Evolutionary conservation across 2,113 vertebrate genomes (phyloP).

Genomic region (Rhineura floridana): DNA sequence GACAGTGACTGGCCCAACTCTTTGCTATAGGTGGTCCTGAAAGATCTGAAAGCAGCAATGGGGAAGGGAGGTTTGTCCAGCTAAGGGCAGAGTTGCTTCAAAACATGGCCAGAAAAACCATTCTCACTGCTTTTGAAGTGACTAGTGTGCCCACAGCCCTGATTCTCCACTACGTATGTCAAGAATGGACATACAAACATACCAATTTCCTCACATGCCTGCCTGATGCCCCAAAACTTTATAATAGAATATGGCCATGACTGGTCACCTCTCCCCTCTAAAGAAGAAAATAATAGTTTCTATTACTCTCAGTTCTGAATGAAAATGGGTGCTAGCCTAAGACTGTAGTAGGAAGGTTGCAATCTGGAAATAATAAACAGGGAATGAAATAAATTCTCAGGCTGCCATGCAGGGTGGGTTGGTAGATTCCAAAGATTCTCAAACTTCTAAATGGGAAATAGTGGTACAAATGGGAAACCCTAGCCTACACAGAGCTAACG

Average conservation of each 20-base stretch:
- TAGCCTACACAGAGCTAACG: neutral
- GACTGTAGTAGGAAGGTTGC: neutral
- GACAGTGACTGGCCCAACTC: too few species aligned
- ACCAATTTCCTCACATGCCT: neutral
- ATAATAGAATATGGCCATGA: neutral
- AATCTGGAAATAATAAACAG: neutral
- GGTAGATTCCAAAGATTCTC: neutral
- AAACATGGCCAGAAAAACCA: too few species aligned
- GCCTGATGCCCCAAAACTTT: neutral
- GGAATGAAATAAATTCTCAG: neutral
- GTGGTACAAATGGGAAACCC: neutral
- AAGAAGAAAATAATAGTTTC: neutral
- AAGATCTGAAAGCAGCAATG: too few species aligned
- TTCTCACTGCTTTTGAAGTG: too few species aligned
- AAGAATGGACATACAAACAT: neutral
- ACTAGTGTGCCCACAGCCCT: too few species aligned
- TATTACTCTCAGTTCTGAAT: neutral
- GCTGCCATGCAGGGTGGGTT: neutral
- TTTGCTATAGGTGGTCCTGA: too few species aligned
- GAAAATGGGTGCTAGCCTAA: neutral
- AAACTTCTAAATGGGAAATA: neutral
- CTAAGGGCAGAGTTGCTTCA: too few species aligned
- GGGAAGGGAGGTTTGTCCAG: too few species aligned
- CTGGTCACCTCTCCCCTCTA: neutral
- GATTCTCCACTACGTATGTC: neutral